Base-by-base conservation (phyloP, 2,888 invertebrate species). In the Drosophila gaucha region DNA sequence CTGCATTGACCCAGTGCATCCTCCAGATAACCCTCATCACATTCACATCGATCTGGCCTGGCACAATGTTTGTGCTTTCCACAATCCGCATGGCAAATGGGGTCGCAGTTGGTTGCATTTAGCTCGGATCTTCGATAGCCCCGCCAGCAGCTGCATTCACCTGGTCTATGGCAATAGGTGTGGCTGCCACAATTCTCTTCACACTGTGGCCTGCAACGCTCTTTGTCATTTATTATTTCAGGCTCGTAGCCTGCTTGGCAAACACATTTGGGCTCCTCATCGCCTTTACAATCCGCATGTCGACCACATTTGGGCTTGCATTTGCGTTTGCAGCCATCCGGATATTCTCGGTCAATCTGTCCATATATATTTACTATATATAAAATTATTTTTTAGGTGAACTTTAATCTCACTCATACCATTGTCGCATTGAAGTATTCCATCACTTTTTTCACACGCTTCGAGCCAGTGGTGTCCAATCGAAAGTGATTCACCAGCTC, bases 91-190 rank as follows among this genome's bases (percentile, higher is more conserved):
- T 43, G 8, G 14, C 85, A 84, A 12, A 57, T 6, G 1, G 72
- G 66, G 6, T 36, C 44, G 35, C 76, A 76, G 22, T 59, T 39
- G 1, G 2, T 12, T 0, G 12, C 16, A 9, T 47, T 39, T 14
- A 1, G 41, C 44, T 44, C 22, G 52, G 68, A 72, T 24, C 50
- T 33, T 44, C 36, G 50, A 90, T 92, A 96, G 0, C 95, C 96
- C 0, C 92, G 89, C 67, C 94, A 93, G 77, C 96, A 96, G 36
- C 94, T 92, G 80, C 96, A 96, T 75, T 93, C 92, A 86, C 95
- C 94, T 0, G 95, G 95, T 0, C 93, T 93, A 0, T 94, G 93
- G 73, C 96, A 96, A 2, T 93, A 91, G 0, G 92, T 91, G 73
- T 70, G 6, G 0, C 83, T 80, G 2, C 60, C 63, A 43, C 89